Conservation (phyloP, 1,140 invertebrate genomes). For the Heliconius congener region DNA sequence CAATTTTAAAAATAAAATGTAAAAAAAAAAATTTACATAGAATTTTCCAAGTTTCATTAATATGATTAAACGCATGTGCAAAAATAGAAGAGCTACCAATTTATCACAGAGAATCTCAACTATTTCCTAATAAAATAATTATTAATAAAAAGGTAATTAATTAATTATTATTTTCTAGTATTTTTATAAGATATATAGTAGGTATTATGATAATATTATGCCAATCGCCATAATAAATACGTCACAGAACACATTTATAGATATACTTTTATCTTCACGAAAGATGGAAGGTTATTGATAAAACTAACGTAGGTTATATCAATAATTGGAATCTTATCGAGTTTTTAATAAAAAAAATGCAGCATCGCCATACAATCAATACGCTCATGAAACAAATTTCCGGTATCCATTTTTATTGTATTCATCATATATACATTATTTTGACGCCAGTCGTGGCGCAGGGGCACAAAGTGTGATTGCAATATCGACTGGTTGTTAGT, state of each 20-base stretch:
- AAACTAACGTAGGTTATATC: background rate
- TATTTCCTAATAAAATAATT: too few species aligned
- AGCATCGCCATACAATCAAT: background rate
- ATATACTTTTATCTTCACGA: constrained; percentile 5
- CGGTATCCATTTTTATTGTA: background rate
- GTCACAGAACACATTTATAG: background rate
- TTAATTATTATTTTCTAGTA: too few species aligned
- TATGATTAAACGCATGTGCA: too few species aligned
- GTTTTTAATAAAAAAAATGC: background rate
- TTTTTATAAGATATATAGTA: too few species aligned
- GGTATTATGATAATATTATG: background rate
- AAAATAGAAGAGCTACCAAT: too few species aligned
- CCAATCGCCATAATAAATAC: background rate
- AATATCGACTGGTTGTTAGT: too few species aligned
- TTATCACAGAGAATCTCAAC: too few species aligned
- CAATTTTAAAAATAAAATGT: too few species aligned
- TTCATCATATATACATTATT: background rate
- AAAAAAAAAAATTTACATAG: too few species aligned
- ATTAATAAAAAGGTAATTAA: too few species aligned
- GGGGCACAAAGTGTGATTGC: too few species aligned
- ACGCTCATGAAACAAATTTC: background rate
- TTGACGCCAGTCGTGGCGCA: background rate
- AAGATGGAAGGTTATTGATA: constrained; percentile 1
- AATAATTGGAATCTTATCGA: constrained; percentile 15
- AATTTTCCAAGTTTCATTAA: too few species aligned